These are phyloP conservation scores for Phaethon lepturus DNA, from an alignment of 2,113 vertebrate genomes.

Conservation along the genomic window DNA sequence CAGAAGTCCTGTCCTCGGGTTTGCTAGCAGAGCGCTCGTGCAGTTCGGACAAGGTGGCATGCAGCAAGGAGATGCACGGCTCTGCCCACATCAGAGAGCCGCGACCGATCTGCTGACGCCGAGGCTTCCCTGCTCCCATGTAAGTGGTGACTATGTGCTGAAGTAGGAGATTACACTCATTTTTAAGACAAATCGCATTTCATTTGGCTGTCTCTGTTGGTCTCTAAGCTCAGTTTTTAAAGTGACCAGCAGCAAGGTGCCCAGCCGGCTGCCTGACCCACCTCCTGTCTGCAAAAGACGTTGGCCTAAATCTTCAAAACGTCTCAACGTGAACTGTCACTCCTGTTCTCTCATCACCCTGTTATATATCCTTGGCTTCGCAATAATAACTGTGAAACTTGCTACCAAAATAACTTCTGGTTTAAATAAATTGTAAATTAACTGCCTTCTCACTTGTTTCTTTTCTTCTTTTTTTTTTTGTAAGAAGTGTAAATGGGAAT, in stretches of 20 bases:
- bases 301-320: accelerated
- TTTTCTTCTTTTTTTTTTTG: background rate
- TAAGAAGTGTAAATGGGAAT: background rate
- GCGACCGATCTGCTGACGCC: accelerated
- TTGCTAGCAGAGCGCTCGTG: background rate
- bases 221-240: background rate
- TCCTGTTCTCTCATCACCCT: background rate
- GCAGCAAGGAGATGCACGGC: background rate
- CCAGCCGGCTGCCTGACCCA: background rate
- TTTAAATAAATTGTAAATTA: background rate
- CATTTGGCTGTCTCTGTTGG: background rate
- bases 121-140: background rate
- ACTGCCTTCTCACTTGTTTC: background rate
- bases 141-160: accelerated
- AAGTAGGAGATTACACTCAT: background rate
- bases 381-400: background rate
- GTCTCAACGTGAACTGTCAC: background rate
- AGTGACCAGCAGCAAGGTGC: background rate
- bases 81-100: accelerated
- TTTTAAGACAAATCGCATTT: background rate
- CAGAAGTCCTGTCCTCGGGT: background rate
- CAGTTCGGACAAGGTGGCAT: accelerated
- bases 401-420: background rate
- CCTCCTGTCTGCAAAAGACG: background rate
- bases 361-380: background rate